Base-by-base conservation (phyloP, 2,888 invertebrate genomes). In the Unio pictorum region DNA sequence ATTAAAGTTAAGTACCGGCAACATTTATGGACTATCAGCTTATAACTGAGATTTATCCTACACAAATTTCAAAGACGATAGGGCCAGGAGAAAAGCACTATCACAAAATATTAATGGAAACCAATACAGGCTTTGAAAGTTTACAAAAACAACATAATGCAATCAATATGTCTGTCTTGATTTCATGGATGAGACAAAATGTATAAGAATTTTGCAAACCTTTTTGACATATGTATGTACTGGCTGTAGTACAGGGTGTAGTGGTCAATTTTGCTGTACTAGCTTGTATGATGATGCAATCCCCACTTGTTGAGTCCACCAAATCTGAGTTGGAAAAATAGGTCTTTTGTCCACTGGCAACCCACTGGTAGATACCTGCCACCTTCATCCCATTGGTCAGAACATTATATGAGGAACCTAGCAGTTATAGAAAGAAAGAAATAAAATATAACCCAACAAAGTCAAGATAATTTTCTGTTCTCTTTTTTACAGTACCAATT, bases 181-280 rank as follows among this genome's bases (percentile, higher is more conserved):
- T 45, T 45, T 63, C 3, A n/a, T 1, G 28, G n/a, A 17, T 20
- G 4, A 67, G 6, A 30, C 20, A 59, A 67, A 61, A 67, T 7
- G 20, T 23, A 54, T 8, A 30, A 4, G 23, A 55, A 55, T 18
- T 23, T 45, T 11, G 57, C 69, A 67, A 70, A 83, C 82, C 78
- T 72, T 67, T 74, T 71, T 79, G 79, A 64, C 82, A 83, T 6
- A 75, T 69, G 55, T 72, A 73, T 34, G 69, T 67, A 20, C 71
- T 54, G 8, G 64, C 57, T 3, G 66, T 58, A 23, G 70, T 55
- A 60, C 79, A 80, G 64, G 54, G 68, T 11, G 68, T 63, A 18
- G 76, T 73, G 23, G 74, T 71, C 26, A 83, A 64, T 4, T 55
- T 68, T 1, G 28, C 23, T 17, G 69, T 66, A 7, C 64, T 68